Evolutionary conservation across 2,797 vertebrate genomes (phyloP), one percentile per base, ranked within the genome.

Genomic region (Helarctos malayanus): DNA sequence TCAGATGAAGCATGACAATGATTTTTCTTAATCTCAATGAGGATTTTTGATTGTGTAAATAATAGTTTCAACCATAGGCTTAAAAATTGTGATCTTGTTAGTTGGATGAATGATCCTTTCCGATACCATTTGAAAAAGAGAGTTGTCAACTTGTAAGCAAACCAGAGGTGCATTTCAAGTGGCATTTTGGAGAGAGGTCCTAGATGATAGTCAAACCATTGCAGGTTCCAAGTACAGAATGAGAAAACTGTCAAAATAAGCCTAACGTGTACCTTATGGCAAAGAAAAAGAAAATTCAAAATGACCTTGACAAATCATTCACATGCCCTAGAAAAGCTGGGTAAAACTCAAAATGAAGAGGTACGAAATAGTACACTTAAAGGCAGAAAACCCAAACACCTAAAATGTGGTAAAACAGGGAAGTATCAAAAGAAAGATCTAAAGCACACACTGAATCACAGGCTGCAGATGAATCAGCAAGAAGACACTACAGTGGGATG

Each of bases 281-380:
- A 95, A 91, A 97, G 71, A 57, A 47, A 92, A 23, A 80, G 56
- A 47, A 81, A 83, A 73, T 78, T 78, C 16, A 83, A 68, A 94
- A 19, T 87, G 45, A 97, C 45, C n/a, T 91, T 93, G 75, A n/a
- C 27, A 57, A 86, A 29, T 79, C 47, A 89, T 52, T 92, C 27
- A 41, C 19, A 93, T 52, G 18, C 91, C 59, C 54, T 95, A 79
- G 82, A 45, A 35, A 91, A 93, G 69, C 27, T 69, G 2, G 19
- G 23, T 45, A 83, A 89, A 80, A 73, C 27, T 83, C 45, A 83
- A 71, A 85, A 78, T 32, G 21, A 91, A 49, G n/a, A 73, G 65
- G 25, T 23, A 57, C 10, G 41, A 69, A 75, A 47, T 56, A 25
- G 16, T 45, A 38, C 1, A 5, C 23, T 75, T 27, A 65, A 63